A percentile compares a stretch with the other conserved stretches of the same genome.
These are phyloP conservation scores for Pecten maximus DNA, from an alignment of 2,888 invertebrate genomes.

Conservation along the genomic window DNA sequence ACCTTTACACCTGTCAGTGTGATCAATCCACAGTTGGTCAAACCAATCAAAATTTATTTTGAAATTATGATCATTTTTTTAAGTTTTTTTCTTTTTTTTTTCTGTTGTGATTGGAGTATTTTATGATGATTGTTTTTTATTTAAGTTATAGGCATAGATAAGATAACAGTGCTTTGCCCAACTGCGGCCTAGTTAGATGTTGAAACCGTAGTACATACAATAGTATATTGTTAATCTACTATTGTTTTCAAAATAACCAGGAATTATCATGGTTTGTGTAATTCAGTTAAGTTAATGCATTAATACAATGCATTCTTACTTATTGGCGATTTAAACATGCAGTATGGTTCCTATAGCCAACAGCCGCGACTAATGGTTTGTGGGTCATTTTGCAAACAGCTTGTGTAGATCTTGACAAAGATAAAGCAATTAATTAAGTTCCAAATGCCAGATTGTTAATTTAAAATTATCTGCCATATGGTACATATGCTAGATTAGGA, in stretches of 20 bases:
- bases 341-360: neutral
- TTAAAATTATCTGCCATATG: slow-evolving; percentile 15
- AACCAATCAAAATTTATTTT: too few relatives aligned
- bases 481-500: neutral
- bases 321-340: neutral
- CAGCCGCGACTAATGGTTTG: neutral
- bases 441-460: slow-evolving; percentile 31
- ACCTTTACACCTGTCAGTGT: too few relatives aligned
- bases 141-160: too few relatives aligned
- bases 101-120: too few relatives aligned
- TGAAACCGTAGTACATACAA: too few relatives aligned
- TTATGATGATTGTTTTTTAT: too few relatives aligned
- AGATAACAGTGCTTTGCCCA: too few relatives aligned
- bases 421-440: slow-evolving; percentile 33
- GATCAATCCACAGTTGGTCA: too few relatives aligned
- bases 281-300: neutral
- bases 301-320: neutral
- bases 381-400: slow-evolving; percentile 23
- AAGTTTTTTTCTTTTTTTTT: too few relatives aligned
- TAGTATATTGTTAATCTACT: too few relatives aligned
- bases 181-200: too few relatives aligned
- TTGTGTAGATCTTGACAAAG: neutral
- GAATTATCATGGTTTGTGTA: neutral
- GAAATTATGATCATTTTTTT: too few relatives aligned
- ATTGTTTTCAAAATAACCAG: neutral